Evolutionary conservation across 2,797 vertebrate species (phyloP), one percentile per base, ranked within the genome.

Genomic region (Trachurus trachurus): DNA sequence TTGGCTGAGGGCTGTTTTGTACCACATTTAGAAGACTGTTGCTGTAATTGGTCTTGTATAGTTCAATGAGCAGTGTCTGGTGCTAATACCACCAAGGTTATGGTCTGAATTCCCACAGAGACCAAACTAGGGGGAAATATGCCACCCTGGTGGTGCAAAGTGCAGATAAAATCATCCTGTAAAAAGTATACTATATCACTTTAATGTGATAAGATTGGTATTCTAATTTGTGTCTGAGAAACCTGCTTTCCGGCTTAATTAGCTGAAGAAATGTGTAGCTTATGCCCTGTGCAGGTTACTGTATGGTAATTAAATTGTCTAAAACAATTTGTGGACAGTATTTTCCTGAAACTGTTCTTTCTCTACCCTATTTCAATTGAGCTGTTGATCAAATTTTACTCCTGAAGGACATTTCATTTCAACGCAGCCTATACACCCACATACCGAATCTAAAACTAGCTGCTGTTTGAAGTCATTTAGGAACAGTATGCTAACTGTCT

Each of bases 1-100:
- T 53, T 85, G 49, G 78, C 80, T 78, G 54, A 82, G 54, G 81
- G 76, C 74, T 86, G 73, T 84, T 87, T 90, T 71, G 61, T 61
- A 68, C 50, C 76, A 71, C 65, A 66, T 87, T 70, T 69, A 64
- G 26, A 81, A 50, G 37, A 53, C 42, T 56, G 64, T 67, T 66
- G 44, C 49, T 77, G 64, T 88, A 88, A 89, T 86, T 86, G 74
- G 56, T 75, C 50, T 60, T 74, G 31, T 60, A 74, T 70, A 85
- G 78, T 68, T 78, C 73, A 85, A 16, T 67, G 70, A 65, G 31
- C 69, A 31, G 19, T 50, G 61, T 68, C 56, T 73, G 56, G 15
- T 56, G 47, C 34, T 74, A 73, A 74, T 78, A 65, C 59, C 16
- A 45, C 50, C 75, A 69, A 82, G 61, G 65, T 66, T 74, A 37